phyloP scores from a whole-genome alignment of 2,888 invertebrate species.

The Caenorhabditis sulstoni region DNA sequence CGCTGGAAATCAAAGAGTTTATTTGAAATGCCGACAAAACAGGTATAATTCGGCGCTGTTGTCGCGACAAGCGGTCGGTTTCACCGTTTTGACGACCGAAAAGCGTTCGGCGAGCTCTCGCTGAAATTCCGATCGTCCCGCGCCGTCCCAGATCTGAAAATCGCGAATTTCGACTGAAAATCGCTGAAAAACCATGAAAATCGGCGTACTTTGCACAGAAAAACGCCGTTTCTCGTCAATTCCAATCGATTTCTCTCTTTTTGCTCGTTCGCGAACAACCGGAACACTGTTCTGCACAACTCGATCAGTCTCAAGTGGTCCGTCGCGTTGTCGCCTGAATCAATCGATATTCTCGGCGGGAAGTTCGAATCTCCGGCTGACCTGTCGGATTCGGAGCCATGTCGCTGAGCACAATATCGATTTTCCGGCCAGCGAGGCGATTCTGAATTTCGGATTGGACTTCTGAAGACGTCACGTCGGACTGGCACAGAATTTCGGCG shows the following conservation, averaged over 20 bases:
- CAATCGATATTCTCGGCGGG: too few relatives aligned
- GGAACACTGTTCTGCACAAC: conserved; percentile 69
- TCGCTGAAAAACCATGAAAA: conserved; percentile 2
- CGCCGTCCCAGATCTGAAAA: conserved; percentile 79
- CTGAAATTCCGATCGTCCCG: conserved; percentile 64
- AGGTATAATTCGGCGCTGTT: conserved; percentile 79
- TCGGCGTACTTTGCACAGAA: conserved; percentile 70
- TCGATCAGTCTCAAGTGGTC: conserved; percentile 76
- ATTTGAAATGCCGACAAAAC: conserved; percentile 50
- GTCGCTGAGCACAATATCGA: conserved; percentile 79
- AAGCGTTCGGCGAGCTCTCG: conserved; percentile 71
- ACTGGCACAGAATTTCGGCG: conserved; percentile 73
- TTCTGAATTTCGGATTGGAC: conserved; percentile 66
- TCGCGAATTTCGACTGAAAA: neutral
- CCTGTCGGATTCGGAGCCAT: conserved; percentile 81
- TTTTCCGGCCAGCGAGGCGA: conserved; percentile 63
- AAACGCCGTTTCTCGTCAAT: conserved; percentile 68
- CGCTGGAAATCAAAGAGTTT: conserved; percentile 8
- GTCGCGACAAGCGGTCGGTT: conserved; percentile 79
- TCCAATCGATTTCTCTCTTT: conserved; percentile 55
- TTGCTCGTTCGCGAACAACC: conserved; percentile 36
- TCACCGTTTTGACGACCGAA: conserved; percentile 70
- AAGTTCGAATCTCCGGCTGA: too few relatives aligned
- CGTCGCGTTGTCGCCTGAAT: conserved; percentile 66
- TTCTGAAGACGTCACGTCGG: conserved; percentile 69